Evolutionary conservation across 35 echinoderm and acorn worm species (phyloP).

Genomic region (Lytechinus pictus): DNA sequence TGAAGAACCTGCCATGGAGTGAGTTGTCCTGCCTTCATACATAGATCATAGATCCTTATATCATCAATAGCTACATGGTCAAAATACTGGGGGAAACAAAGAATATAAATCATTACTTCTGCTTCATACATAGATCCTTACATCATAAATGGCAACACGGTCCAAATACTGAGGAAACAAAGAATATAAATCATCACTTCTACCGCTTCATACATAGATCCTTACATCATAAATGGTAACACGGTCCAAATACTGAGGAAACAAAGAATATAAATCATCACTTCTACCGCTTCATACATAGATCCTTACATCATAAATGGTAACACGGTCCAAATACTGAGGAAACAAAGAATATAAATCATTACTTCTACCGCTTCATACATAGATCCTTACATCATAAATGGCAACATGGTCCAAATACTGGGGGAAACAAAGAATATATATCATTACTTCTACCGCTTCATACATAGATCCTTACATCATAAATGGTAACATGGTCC

Average conservation of each 20-base stretch:
- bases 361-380: neutral
- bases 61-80: slow-evolving; percentile 76
- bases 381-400: slow-evolving; percentile 57
- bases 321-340: slow-evolving; percentile 77
- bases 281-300: too few relatives aligned
- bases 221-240: slow-evolving; percentile 68
- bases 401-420: slow-evolving; percentile 82
- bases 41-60: slow-evolving; percentile 59
- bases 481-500: slow-evolving; percentile 73
- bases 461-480: slow-evolving; percentile 35
- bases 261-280: neutral
- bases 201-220: neutral
- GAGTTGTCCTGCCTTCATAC: slow-evolving; percentile 71
- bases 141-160: slow-evolving; percentile 69
- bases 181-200: neutral
- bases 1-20: slow-evolving; percentile 77
- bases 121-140: neutral
- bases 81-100: slow-evolving; percentile 65
- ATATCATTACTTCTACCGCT: neutral
- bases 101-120: neutral
- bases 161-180: slow-evolving; percentile 70
- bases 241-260: slow-evolving; percentile 75
- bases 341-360: neutral
- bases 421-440: slow-evolving; percentile 20
- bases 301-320: slow-evolving; percentile 67